Evolutionary conservation across 1,140 invertebrate species (phyloP).

Genomic region (Anastrepha ludens): DNA sequence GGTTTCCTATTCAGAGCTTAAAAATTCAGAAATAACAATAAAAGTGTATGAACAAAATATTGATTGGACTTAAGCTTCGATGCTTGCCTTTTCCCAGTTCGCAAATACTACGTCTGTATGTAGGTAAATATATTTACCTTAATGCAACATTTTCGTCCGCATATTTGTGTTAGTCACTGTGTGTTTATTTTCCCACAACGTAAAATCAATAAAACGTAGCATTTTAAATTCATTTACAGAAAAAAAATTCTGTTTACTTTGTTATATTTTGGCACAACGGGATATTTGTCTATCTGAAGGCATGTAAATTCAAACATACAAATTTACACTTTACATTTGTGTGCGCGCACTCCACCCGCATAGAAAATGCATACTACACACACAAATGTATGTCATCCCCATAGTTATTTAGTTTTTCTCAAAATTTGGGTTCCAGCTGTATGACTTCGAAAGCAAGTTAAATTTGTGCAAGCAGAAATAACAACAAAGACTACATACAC

Average conservation of each 20-base stretch:
- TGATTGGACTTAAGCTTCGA: not conserved
- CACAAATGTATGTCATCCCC: not conserved
- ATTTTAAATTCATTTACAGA: not conserved
- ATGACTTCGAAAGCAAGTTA: not conserved
- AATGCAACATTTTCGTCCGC: not conserved
- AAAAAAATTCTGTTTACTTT: not conserved
- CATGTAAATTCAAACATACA: not conserved
- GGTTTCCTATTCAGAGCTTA: not conserved
- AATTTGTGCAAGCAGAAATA: not conserved
- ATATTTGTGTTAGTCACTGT: conserved; percentile 15
- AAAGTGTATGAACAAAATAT: not conserved
- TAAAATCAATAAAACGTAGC: conserved; percentile 24
- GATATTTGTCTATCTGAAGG: conserved; percentile 14
- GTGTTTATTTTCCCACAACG: conserved; percentile 3
- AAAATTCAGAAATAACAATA: not conserved
- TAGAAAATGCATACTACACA: not conserved
- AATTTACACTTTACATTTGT: not conserved
- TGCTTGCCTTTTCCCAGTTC: not conserved
- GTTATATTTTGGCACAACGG: conserved; percentile 18
- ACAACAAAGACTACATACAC: not conserved
- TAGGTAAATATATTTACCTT: not conserved
- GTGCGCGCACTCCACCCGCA: not conserved
- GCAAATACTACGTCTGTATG: not conserved
- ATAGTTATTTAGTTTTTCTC: not conserved
- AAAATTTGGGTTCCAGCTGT: not conserved